These are phyloP conservation scores for Mormyrus iriodes DNA, from an alignment of 2,113 vertebrate species.

Conservation along the genomic window DNA sequence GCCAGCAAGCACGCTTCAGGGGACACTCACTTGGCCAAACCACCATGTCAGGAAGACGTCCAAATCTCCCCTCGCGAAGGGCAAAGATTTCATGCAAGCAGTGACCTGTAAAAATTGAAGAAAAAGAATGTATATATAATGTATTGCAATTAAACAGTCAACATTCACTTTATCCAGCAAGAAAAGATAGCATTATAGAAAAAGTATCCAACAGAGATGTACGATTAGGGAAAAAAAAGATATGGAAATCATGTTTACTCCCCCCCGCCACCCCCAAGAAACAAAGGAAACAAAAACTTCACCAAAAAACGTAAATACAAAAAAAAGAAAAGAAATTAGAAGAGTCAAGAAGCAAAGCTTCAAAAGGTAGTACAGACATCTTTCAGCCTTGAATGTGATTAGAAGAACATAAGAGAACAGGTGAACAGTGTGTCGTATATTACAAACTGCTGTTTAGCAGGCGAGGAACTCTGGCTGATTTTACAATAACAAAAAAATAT, in stretches of 20 bases:
- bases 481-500: neutral
- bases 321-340: neutral
- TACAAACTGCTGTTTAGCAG: neutral
- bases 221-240: neutral
- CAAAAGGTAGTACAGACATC: neutral
- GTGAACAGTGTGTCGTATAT: neutral
- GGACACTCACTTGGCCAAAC: conserved; percentile 86
- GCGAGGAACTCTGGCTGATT: neutral
- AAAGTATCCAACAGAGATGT: neutral
- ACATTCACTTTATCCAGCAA: too few species aligned
- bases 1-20: conserved; percentile 13
- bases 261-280: neutral
- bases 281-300: neutral
- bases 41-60: conserved; percentile 87
- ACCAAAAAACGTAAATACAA: neutral
- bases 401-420: neutral
- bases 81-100: conserved; percentile 95
- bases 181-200: neutral
- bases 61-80: conserved; percentile 87
- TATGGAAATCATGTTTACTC: neutral
- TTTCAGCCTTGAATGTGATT: neutral
- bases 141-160: neutral
- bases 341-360: neutral
- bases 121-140: conserved; percentile 10
- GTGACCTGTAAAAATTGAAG: conserved; percentile 69